These are phyloP conservation scores for Cancer borealis DNA, from an alignment of 2,888 invertebrate genomes.

Conservation along the genomic window DNA sequence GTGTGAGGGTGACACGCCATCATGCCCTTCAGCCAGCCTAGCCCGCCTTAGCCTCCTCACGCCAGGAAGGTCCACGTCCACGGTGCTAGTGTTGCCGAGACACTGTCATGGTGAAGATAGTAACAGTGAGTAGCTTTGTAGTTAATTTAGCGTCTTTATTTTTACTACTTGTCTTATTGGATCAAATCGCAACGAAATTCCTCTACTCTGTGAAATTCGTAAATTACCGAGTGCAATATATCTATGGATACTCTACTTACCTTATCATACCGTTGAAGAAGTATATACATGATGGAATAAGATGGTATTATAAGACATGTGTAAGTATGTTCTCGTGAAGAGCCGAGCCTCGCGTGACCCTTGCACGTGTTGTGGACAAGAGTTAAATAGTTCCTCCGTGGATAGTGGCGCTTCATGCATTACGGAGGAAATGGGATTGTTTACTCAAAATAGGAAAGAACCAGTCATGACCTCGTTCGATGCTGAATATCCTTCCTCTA, in stretches of 20 bases:
- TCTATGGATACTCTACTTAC: background rate
- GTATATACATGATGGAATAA: background rate
- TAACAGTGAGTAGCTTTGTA: background rate
- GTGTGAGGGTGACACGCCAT: background rate
- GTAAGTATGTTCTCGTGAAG: background rate
- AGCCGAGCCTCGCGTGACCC: background rate
- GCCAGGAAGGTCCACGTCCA: background rate
- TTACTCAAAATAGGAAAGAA: background rate
- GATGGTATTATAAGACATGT: background rate
- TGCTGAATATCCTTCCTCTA: background rate
- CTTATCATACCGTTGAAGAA: background rate
- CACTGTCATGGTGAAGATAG: background rate
- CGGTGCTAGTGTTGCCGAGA: background rate
- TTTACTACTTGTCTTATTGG: background rate
- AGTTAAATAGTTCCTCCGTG: background rate
- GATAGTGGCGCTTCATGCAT: background rate
- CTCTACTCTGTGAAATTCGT: background rate
- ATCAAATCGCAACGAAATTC: background rate
- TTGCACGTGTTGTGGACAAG: background rate
- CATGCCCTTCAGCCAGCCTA: background rate
- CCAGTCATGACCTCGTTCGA: background rate
- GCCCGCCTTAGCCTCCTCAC: background rate
- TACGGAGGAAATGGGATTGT: background rate
- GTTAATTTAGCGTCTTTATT: background rate
- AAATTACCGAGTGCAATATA: background rate